A percentile compares a stretch with the other conserved stretches of the same genome.
phyloP scores from a whole-genome alignment of 2,888 invertebrate species.

The Actias luna region DNA sequence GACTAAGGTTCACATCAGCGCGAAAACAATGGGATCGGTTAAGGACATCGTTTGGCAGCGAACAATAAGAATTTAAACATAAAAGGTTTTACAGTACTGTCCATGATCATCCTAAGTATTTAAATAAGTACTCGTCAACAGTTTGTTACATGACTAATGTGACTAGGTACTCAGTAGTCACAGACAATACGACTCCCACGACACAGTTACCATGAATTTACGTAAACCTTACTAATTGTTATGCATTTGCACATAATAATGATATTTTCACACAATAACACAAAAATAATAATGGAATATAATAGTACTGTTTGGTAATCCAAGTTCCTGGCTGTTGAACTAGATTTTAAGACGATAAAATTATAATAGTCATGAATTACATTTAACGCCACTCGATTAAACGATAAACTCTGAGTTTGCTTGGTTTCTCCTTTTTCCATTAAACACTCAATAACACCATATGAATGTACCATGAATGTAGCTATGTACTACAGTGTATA shows the following conservation, averaged over 20 bases:
- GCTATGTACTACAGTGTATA: too few species aligned
- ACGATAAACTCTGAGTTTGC: too few species aligned
- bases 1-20: constrained; percentile 20
- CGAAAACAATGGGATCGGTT: constrained; percentile 56
- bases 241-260: constrained; percentile 60
- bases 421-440: too few species aligned
- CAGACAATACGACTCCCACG: constrained; percentile 73
- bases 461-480: too few species aligned
- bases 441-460: too few species aligned
- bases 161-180: constrained; percentile 17
- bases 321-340: neutral
- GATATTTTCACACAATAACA: constrained; percentile 57
- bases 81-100: constrained; percentile 13
- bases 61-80: constrained; percentile 25
- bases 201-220: constrained; percentile 74
- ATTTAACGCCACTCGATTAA: too few species aligned
- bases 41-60: constrained; percentile 60
- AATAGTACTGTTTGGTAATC: constrained; percentile 6
- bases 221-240: constrained; percentile 69
- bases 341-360: constrained; percentile 5
- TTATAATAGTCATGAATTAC: too few species aligned
- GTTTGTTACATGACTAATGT: neutral
- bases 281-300: constrained; percentile 28
- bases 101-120: neutral
- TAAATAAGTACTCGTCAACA: neutral